These are phyloP conservation scores for Salticus scenicus DNA, from an alignment of 2,888 invertebrate genomes.

Conservation along the genomic window DNA sequence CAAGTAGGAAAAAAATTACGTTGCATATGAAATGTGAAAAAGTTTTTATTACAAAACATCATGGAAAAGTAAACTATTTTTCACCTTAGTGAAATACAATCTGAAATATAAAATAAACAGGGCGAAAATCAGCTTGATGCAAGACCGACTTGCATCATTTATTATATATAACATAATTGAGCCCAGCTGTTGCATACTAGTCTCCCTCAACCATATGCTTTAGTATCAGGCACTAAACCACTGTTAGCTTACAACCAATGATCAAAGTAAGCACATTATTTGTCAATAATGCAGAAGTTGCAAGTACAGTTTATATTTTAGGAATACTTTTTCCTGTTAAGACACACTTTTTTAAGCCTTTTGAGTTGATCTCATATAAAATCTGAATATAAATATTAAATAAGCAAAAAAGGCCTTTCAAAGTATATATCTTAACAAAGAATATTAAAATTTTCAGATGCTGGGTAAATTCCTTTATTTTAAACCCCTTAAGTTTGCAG, in stretches of 20 bases:
- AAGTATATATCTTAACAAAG: neutral
- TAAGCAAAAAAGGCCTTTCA: too few species aligned
- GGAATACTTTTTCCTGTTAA: neutral
- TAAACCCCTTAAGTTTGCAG: neutral
- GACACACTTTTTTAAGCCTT: neutral
- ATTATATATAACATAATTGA: conserved; percentile 65
- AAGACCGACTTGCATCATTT: conserved; percentile 57
- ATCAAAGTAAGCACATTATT: conserved; percentile 45
- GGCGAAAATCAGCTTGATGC: conserved; percentile 60
- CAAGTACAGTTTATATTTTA: neutral
- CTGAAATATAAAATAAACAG: conserved; percentile 59
- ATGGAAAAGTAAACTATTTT: conserved; percentile 59
- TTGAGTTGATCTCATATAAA: neutral
- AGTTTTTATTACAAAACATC: conserved; percentile 59
- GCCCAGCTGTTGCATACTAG: conserved; percentile 62
- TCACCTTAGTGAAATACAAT: conserved; percentile 54
- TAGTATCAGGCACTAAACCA: conserved; percentile 60
- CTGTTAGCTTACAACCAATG: conserved; percentile 59
- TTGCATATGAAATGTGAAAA: conserved; percentile 51
- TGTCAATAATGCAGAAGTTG: neutral
- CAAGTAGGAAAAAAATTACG: neutral
- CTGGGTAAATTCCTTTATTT: neutral
- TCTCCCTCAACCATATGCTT: conserved; percentile 23
- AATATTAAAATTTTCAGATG: neutral
- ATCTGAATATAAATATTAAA: too few species aligned